phyloP scores from a whole-genome alignment of 2,113 vertebrate genomes.

The Tor tambroides region DNA sequence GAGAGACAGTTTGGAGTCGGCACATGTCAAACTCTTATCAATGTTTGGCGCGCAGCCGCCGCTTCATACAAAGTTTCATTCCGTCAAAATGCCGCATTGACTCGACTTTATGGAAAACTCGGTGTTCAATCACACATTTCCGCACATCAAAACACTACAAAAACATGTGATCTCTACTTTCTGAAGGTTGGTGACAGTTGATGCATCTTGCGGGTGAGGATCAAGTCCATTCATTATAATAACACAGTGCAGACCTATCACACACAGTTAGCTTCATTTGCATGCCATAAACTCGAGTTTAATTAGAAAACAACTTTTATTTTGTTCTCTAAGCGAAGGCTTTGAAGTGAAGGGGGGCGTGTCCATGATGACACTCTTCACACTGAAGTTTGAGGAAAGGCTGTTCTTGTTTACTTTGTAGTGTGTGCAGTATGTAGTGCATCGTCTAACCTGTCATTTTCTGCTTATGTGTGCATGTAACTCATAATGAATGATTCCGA shows the following conservation, averaged over 20 bases:
- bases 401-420: conserved; percentile 14
- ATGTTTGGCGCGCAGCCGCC: background rate
- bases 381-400: conserved; percentile 24
- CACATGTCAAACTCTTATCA: conserved; percentile 57
- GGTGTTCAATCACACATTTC: background rate
- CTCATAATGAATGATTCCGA: background rate
- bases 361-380: background rate
- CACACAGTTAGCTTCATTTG: background rate
- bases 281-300: background rate
- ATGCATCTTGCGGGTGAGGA: background rate
- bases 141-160: background rate
- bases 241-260: background rate
- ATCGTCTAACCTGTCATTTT: background rate
- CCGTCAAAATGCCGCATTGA: background rate
- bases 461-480: background rate
- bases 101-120: background rate
- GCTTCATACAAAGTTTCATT: background rate
- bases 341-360: conserved; percentile 21
- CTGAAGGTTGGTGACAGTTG: background rate
- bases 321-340: too few species aligned
- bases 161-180: background rate
- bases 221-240: background rate
- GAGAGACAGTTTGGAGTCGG: conserved; percentile 56
- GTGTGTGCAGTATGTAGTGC: background rate
- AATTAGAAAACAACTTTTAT: too few species aligned